These are phyloP conservation scores for Oxytorus armatus DNA, from an alignment of 2,888 invertebrate species.

Conservation along the genomic window DNA sequence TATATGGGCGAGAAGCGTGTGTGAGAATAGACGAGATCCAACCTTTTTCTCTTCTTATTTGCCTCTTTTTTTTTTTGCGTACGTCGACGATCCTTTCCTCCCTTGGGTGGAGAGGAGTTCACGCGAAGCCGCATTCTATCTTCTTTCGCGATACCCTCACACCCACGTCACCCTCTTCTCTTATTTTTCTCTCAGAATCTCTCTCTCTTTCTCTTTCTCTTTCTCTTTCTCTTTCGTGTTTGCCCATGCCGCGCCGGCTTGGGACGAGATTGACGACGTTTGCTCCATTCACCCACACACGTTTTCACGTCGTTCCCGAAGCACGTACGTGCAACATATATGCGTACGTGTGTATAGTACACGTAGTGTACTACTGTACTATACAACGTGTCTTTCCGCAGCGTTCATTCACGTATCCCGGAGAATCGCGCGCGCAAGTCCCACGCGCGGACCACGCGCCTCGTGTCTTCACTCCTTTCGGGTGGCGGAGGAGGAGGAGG, in stretches of 20 bases:
- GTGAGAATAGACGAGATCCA: constrained; percentile 15
- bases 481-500: not conserved
- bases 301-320: constrained; percentile 7
- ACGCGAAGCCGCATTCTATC: constrained; percentile 42
- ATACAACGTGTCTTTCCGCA: constrained; percentile 65
- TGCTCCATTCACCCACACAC: constrained; percentile 62
- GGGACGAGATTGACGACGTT: constrained; percentile 36
- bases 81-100: constrained; percentile 33
- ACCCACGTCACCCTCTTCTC: constrained; percentile 62
- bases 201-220: constrained; percentile 57
- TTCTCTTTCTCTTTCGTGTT: constrained; percentile 27
- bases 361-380: constrained; percentile 36
- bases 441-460: constrained; percentile 77
- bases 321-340: constrained; percentile 38
- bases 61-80: constrained; percentile 40
- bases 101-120: not conserved
- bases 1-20: not conserved
- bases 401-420: constrained; percentile 75
- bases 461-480: constrained; percentile 69
- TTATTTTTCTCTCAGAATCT: constrained; percentile 42
- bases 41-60: not conserved
- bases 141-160: constrained; percentile 55
- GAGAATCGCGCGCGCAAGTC: constrained; percentile 67
- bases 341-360: not conserved
- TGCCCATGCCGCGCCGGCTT: constrained; percentile 2